These are phyloP conservation scores for Chrysaora quinquecirrha DNA, from an alignment of 30 jellyfish, hydroid and myxozoan species.

Conservation along the genomic window DNA sequence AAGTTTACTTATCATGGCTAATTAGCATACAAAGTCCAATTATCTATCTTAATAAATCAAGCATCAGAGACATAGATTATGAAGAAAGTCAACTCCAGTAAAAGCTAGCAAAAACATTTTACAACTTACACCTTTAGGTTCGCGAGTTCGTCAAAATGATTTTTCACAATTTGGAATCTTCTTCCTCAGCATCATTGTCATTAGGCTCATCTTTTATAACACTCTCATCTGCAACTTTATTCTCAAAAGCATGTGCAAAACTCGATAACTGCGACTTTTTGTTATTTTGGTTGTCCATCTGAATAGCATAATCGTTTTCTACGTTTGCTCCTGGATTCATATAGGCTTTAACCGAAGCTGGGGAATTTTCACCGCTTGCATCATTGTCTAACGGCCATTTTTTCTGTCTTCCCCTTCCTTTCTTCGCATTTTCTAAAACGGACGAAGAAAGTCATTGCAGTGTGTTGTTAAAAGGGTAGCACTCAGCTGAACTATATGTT, in stretches of 20 bases:
- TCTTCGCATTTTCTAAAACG: not conserved
- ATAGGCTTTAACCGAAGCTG: not conserved
- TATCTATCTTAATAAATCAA: too few species aligned
- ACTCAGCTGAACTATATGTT: not conserved
- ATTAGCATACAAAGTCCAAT: too few species aligned
- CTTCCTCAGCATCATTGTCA: not conserved
- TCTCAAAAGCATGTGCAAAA: not conserved
- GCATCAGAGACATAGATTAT: too few species aligned
- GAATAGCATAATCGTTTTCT: not conserved
- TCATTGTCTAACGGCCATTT: not conserved
- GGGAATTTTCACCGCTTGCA: not conserved
- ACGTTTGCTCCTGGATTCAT: not conserved
- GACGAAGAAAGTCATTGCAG: too few species aligned
- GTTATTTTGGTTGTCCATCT: not conserved
- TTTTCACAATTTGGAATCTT: not conserved
- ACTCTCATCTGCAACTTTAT: not conserved
- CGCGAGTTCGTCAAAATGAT: too few species aligned
- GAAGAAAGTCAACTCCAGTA: too few species aligned
- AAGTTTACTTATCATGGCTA: too few species aligned
- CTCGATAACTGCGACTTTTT: too few species aligned
- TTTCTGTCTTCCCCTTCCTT: not conserved
- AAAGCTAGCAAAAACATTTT: too few species aligned
- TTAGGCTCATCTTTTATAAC: not conserved
- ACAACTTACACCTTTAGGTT: too few species aligned
- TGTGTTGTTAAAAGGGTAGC: not conserved